phyloP scores from a whole-genome alignment of 2,797 vertebrate species.

The Carapus acus region DNA sequence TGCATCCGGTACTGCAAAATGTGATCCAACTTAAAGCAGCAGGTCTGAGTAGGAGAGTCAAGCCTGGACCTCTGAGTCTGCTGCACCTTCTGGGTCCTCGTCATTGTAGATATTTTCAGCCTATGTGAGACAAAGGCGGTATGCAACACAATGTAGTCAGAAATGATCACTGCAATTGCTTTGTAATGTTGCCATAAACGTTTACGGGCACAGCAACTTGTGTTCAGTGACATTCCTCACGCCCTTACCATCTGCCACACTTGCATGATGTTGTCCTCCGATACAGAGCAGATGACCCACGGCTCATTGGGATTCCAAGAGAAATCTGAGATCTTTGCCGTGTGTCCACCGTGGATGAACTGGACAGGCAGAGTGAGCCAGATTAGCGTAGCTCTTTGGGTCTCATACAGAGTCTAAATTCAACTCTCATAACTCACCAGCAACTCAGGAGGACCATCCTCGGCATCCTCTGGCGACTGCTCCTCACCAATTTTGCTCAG shows the following conservation, averaged over 20 bases:
- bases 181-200: neutral
- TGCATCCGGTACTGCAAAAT: constrained; percentile 31
- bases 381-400: neutral
- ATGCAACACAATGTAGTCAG: too few relatives aligned
- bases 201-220: neutral
- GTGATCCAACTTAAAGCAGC: constrained; percentile 40
- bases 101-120: constrained; percentile 99
- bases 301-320: constrained; percentile 96
- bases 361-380: constrained; percentile 50
- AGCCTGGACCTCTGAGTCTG: constrained; percentile 91
- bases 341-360: constrained; percentile 95
- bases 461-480: constrained; percentile 94
- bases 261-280: constrained; percentile 97
- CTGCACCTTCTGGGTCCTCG: constrained; percentile 92
- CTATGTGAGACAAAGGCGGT: constrained; percentile 62
- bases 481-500: constrained; percentile 99
- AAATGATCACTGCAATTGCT: neutral
- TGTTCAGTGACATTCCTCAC: neutral
- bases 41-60: constrained; percentile 59
- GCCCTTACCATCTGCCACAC: constrained; percentile 90
- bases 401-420: neutral
- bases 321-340: constrained; percentile 94
- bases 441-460: constrained; percentile 93
- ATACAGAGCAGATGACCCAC: constrained; percentile 96
- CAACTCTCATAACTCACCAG: constrained; percentile 73